phyloP scores from a whole-genome alignment of 1,140 invertebrate species.

The Medauroidea extradentata region DNA sequence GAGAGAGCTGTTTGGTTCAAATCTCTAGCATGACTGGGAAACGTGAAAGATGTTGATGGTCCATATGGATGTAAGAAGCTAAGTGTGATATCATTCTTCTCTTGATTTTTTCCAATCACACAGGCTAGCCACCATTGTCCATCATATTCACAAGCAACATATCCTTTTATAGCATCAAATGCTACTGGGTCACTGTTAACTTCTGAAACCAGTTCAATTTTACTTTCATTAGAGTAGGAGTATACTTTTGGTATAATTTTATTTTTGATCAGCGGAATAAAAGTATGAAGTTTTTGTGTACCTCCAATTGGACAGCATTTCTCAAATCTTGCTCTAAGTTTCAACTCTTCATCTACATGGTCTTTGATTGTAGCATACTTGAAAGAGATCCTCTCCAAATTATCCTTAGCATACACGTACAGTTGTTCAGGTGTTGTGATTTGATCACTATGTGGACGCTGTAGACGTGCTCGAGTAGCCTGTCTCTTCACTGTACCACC shows the following conservation, averaged over 20 bases:
- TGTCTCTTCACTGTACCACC: constrained; percentile 28
- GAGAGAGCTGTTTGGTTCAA: too few relatives aligned
- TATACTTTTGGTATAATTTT: too few relatives aligned
- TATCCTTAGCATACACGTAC: constrained; percentile 14
- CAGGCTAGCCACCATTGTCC: background rate
- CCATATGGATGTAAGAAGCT: too few relatives aligned
- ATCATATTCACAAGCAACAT: background rate
- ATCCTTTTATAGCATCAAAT: background rate
- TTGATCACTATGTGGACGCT: constrained; percentile 19
- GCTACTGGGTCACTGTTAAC: background rate
- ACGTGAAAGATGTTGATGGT: too few relatives aligned
- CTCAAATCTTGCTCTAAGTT: background rate
- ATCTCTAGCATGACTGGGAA: too few relatives aligned
- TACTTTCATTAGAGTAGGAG: background rate
- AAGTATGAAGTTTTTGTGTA: too few relatives aligned
- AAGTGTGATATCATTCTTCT: too few relatives aligned
- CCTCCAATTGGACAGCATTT: constrained; percentile 5
- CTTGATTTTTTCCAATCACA: too few relatives aligned
- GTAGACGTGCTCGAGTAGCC: constrained; percentile 23
- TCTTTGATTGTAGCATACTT: background rate
- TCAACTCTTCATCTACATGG: background rate
- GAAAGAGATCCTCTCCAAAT: background rate
- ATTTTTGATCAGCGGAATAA: background rate
- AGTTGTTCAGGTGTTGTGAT: constrained; percentile 16
- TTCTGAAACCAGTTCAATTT: background rate